Conservation (phyloP, 2,888 invertebrate genomes). For the Merodon equestris region DNA sequence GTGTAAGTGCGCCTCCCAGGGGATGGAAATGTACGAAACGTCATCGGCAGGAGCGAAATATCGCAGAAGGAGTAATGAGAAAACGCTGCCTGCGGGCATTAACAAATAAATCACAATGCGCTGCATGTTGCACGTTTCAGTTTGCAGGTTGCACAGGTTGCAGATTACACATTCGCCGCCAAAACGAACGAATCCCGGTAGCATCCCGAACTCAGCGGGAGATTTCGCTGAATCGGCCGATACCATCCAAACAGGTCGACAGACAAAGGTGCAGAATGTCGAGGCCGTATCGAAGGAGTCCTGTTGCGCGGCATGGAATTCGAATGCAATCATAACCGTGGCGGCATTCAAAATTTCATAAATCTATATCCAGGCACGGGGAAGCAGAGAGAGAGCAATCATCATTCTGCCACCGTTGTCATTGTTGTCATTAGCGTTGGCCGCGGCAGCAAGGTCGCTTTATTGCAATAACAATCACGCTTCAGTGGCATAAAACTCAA, state of each 20-base stretch:
- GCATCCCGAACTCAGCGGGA: constrained; percentile 53
- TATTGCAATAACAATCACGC: constrained; percentile 57
- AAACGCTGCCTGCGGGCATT: constrained; percentile 44
- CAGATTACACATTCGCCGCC: constrained; percentile 27
- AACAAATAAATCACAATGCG: constrained; percentile 59
- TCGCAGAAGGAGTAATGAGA: constrained; percentile 46
- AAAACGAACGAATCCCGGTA: constrained; percentile 53
- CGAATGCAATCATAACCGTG: constrained; percentile 6
- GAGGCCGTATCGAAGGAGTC: constrained; percentile 1
- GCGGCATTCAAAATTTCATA: constrained; percentile 63
- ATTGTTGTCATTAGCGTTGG: constrained; percentile 20
- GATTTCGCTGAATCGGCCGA: constrained; percentile 61
- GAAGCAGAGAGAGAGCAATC: constrained; percentile 41
- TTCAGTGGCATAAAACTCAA: constrained; percentile 54
- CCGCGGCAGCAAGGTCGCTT: constrained; percentile 32
- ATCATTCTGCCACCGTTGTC: constrained; percentile 40
- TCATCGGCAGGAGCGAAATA: constrained; percentile 61
- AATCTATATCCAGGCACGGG: constrained; percentile 56
- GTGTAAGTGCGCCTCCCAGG: constrained; percentile 49
- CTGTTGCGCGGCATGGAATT: constrained; percentile 21
- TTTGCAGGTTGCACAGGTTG: too few species aligned
- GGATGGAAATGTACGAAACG: constrained; percentile 47
- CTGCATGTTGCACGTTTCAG: too few species aligned
- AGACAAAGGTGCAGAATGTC: constrained; percentile 38
- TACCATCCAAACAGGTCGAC: constrained; percentile 21